These are phyloP conservation scores for Notodonta ziczac DNA, from an alignment of 2,888 invertebrate genomes.

Conservation along the genomic window DNA sequence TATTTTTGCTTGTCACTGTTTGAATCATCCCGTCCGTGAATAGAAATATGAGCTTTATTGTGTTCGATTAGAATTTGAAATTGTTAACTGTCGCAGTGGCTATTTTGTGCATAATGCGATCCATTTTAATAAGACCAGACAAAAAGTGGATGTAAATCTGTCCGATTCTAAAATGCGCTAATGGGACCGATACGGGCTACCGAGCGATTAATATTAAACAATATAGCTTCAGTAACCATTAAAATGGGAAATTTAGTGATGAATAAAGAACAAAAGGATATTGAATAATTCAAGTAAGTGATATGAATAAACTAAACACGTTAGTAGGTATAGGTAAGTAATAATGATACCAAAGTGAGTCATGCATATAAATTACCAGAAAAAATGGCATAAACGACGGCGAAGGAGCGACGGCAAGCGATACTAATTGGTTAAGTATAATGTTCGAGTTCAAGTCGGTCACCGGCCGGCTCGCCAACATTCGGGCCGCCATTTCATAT, in stretches of 20 bases:
- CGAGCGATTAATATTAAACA: constrained; percentile 43
- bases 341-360: not conserved
- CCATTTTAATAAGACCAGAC: constrained; percentile 67
- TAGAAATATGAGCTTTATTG: constrained; percentile 49
- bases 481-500: too few species aligned
- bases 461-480: too few species aligned
- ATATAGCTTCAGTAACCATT: constrained; percentile 26
- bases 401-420: too few species aligned
- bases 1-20: constrained; percentile 63
- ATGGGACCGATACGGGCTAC: constrained; percentile 65
- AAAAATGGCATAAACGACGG: too few species aligned
- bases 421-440: too few species aligned
- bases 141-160: constrained; percentile 60
- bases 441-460: too few species aligned
- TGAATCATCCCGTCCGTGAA: constrained; percentile 36
- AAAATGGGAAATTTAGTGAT: not conserved
- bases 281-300: not conserved
- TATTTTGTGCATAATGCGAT: constrained; percentile 53
- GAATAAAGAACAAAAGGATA: not conserved
- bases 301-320: not conserved
- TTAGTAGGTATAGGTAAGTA: too few species aligned
- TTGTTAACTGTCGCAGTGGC: constrained; percentile 20
- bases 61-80: constrained; percentile 27
- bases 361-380: too few species aligned
- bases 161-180: constrained; percentile 59